Conservation (phyloP, 2,113 vertebrate genomes). For the Tor tambroides region DNA sequence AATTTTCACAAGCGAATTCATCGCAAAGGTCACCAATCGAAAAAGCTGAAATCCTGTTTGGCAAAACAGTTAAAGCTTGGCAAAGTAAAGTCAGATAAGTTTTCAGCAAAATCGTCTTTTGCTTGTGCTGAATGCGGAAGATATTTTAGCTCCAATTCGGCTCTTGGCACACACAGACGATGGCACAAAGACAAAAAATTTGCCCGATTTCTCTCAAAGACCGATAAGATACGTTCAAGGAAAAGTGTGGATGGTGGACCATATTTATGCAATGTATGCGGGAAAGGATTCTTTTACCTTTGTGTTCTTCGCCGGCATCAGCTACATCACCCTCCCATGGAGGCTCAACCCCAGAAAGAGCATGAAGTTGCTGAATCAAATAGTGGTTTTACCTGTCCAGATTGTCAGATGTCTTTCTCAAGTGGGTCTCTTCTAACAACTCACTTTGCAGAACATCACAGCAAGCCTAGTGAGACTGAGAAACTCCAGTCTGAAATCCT, state of each 20-base stretch:
- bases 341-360: slow-evolving; percentile 22
- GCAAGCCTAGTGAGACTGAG: slow-evolving; percentile 26
- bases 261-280: slow-evolving; percentile 70
- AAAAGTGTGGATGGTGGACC: slow-evolving; percentile 61
- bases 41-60: slow-evolving; percentile 52
- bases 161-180: slow-evolving; percentile 75
- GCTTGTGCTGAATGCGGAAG: slow-evolving; percentile 76
- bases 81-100: background rate
- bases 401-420: slow-evolving; percentile 62
- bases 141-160: slow-evolving; percentile 72
- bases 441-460: slow-evolving; percentile 61
- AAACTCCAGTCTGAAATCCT: background rate
- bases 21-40: slow-evolving; percentile 50
- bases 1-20: slow-evolving; percentile 77
- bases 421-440: slow-evolving; percentile 55
- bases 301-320: slow-evolving; percentile 72
- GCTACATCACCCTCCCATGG: slow-evolving; percentile 63
- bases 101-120: slow-evolving; percentile 61
- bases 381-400: slow-evolving; percentile 50
- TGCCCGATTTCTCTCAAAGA: slow-evolving; percentile 62
- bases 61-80: slow-evolving; percentile 44
- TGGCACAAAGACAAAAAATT: slow-evolving; percentile 75
- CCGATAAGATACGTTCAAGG: slow-evolving; percentile 51
- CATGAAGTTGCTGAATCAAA: background rate
- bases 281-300: slow-evolving; percentile 74